These are phyloP conservation scores for Acrocephalus arundinaceus DNA, from an alignment of 2,113 vertebrate genomes.

Conservation along the genomic window DNA sequence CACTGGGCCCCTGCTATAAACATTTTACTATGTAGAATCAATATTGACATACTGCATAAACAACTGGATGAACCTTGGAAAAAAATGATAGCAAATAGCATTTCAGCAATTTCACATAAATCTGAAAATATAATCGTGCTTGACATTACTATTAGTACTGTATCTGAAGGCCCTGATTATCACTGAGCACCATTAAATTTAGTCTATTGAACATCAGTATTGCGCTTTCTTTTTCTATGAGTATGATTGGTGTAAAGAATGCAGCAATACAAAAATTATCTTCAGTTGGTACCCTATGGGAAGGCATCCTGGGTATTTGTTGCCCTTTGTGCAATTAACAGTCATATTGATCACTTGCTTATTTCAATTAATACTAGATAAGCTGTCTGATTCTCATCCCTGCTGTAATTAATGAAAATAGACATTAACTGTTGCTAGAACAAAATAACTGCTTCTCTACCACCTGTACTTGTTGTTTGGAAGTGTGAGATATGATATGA, in stretches of 20 bases:
- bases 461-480: background rate
- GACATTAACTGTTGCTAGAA: constrained; percentile 51
- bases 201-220: constrained; percentile 48
- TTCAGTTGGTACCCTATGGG: constrained; percentile 45
- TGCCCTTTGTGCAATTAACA: constrained; percentile 75
- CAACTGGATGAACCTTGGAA: constrained; percentile 65
- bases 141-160: constrained; percentile 68
- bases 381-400: constrained; percentile 61
- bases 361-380: constrained; percentile 68
- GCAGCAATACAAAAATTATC: constrained; percentile 46
- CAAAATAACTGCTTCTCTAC: background rate
- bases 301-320: constrained; percentile 55
- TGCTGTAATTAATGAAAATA: constrained; percentile 73
- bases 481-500: background rate
- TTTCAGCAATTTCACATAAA: constrained; percentile 72
- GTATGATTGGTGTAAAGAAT: constrained; percentile 53
- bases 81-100: constrained; percentile 61
- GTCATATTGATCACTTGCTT: constrained; percentile 68
- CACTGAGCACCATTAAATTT: constrained; percentile 66
- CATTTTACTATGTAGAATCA: constrained; percentile 58
- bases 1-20: constrained; percentile 20
- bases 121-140: constrained; percentile 65
- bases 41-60: constrained; percentile 65
- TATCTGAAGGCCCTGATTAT: constrained; percentile 58
- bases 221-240: constrained; percentile 27